Evolutionary conservation across 2,888 invertebrate species (phyloP).

Genomic region (Lucinisca nassula): DNA sequence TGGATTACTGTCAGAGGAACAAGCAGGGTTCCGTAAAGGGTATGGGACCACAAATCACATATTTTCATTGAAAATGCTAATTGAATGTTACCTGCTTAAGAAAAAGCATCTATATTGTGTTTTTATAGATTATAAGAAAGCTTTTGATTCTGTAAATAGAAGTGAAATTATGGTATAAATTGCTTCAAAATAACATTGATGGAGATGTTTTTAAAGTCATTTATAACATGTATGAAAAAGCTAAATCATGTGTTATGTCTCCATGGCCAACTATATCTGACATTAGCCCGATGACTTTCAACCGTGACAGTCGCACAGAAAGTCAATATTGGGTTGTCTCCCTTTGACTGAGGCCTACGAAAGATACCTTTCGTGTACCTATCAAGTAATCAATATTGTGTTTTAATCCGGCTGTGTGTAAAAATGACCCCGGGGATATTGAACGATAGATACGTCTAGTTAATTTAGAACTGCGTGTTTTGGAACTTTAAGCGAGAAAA

Average conservation of each 20-base stretch:
- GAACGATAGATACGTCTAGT: too few species aligned
- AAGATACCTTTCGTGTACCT: too few species aligned
- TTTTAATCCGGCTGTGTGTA: too few species aligned
- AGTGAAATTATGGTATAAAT: not conserved
- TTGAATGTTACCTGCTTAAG: not conserved
- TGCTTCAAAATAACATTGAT: not conserved
- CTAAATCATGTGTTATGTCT: slow-evolving; percentile 3
- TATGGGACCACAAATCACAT: slow-evolving; percentile 1
- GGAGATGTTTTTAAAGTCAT: not conserved
- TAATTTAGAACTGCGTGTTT: too few species aligned
- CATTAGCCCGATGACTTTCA: too few species aligned
- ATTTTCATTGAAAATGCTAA: not conserved
- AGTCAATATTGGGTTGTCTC: too few species aligned
- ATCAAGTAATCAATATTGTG: too few species aligned
- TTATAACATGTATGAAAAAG: not conserved
- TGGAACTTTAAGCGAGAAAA: too few species aligned
- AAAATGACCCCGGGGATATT: too few species aligned
- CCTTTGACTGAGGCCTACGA: too few species aligned
- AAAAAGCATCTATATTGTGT: not conserved
- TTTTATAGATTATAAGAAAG: not conserved
- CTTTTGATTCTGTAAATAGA: not conserved
- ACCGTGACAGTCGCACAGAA: too few species aligned
- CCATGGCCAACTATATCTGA: too few species aligned
- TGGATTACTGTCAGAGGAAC: not conserved
- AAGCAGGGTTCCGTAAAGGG: not conserved